Evolutionary conservation across 2,113 vertebrate species (phyloP).

Genomic region (Phylloscopus whistleri): DNA sequence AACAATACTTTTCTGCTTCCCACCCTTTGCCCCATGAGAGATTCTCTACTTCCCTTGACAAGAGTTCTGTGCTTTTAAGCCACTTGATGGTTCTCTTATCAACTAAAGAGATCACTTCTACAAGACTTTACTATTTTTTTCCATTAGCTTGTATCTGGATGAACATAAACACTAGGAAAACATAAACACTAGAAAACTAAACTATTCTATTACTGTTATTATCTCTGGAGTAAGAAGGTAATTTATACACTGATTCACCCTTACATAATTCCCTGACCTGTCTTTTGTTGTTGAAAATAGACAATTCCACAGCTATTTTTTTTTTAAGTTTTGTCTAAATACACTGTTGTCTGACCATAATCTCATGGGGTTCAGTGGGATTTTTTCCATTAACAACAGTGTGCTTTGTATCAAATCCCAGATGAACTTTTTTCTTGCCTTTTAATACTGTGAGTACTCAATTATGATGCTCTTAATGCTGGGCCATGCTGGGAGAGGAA

Average conservation of each 20-base stretch:
- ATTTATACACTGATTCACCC: neutral
- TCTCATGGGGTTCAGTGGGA: neutral
- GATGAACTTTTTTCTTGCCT: neutral
- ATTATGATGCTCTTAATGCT: neutral
- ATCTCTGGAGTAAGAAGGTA: neutral
- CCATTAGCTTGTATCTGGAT: neutral
- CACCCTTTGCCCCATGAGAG: neutral
- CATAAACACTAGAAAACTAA: neutral
- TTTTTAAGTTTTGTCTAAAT: neutral
- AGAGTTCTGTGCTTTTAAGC: neutral
- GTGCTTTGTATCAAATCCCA: neutral
- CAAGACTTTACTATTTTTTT: neutral
- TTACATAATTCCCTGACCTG: neutral
- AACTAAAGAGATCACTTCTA: neutral
- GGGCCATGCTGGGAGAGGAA: neutral
- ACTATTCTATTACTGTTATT: neutral
- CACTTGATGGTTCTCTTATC: neutral
- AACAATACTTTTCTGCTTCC: neutral
- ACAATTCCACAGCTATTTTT: neutral
- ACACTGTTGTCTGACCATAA: neutral
- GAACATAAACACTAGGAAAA: neutral
- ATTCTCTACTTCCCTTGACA: neutral
- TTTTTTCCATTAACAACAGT: neutral
- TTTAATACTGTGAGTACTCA: neutral
- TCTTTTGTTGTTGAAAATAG: neutral